Base-by-base conservation (phyloP, 2,113 vertebrate species). In the Vulpes vulpes region DNA sequence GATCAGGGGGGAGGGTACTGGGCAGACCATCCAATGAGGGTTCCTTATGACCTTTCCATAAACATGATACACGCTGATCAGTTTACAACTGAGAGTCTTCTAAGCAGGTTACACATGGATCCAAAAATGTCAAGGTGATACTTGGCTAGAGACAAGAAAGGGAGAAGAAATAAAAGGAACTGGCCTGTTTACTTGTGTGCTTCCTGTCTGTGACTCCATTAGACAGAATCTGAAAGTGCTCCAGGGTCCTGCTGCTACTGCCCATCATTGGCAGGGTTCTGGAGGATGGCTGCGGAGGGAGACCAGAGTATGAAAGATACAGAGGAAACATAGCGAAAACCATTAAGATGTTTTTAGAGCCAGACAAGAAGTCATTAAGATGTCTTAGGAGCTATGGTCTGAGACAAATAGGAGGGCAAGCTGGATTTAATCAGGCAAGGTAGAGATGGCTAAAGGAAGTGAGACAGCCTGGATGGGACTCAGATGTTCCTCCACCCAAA, bases 221-320 rank as follows among this genome's bases (percentile, higher is more conserved):
- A 32, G 53, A 51, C 38, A 20, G 7, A 51, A 62, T 30, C 38
- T 22, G 27, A n/a, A 49, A n/a, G 11, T 2, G 11, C 62, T 23
- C 15, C 22, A 12, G 0, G 1, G 15, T 5, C 30, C 57, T 51
- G 11, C 3, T 0, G 8, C 20, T 30, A 6, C 14, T 25, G 11
- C 22, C 22, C 6, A 1, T 16, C 64, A 15, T 6, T 38, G 64
- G 71, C 82, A 71, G 32, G 69, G 55, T 25, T 17, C 14, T 15
- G 35, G 80, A 59, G 65, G 38, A 9, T 71, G 23, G 32, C 76
- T 74, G 35, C 49, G 51, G 49, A 22, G 11, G 27, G 14, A 91
- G 65, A 30, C 62, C 25, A 43, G 73, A 60, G 30, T 51, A 16
- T 35, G 14, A 43, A 51, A 65, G 91, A 35, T 32, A 62, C 25